Evolutionary conservation across 2,888 invertebrate genomes (phyloP).

Genomic region (Lasioglossum morio): DNA sequence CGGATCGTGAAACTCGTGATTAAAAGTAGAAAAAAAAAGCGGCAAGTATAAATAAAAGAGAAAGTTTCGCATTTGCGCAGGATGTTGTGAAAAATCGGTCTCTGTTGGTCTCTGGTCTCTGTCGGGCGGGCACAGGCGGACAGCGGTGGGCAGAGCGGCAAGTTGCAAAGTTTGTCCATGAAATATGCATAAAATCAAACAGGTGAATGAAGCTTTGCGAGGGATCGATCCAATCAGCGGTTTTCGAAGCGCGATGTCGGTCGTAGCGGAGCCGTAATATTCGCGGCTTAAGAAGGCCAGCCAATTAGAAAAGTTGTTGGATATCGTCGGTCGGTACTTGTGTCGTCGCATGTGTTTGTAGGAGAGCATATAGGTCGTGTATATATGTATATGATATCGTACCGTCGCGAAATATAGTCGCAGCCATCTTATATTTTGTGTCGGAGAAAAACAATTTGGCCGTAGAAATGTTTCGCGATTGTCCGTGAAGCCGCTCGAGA

Average conservation of each 20-base stretch:
- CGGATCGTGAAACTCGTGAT: background rate
- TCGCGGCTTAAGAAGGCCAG: slow-evolving; percentile 57
- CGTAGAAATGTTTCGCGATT: slow-evolving; percentile 82
- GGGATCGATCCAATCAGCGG: slow-evolving; percentile 61
- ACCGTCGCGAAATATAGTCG: slow-evolving; percentile 80
- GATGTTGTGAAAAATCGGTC: background rate
- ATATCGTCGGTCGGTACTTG: slow-evolving; percentile 63
- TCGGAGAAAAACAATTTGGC: slow-evolving; percentile 84
- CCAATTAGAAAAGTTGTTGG: slow-evolving; percentile 65
- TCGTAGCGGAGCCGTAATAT: slow-evolving; percentile 33
- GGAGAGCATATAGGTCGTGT: slow-evolving; percentile 61
- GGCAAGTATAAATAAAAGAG: background rate
- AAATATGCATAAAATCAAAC: slow-evolving; percentile 62
- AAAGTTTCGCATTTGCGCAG: background rate
- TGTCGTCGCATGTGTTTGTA: slow-evolving; percentile 54
- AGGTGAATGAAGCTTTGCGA: slow-evolving; percentile 63
- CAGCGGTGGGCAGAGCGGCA: background rate
- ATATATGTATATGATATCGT: slow-evolving; percentile 1
- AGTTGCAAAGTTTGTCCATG: slow-evolving; percentile 27
- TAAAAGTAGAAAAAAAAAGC: background rate
- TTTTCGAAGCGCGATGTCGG: slow-evolving; percentile 49
- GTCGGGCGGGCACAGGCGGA: background rate
- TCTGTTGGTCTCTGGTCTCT: no score
- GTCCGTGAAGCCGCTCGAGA: slow-evolving; percentile 81
- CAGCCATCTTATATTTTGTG: slow-evolving; percentile 85